Base-by-base conservation (phyloP, 2,888 invertebrate species). In the Empis livida region DNA sequence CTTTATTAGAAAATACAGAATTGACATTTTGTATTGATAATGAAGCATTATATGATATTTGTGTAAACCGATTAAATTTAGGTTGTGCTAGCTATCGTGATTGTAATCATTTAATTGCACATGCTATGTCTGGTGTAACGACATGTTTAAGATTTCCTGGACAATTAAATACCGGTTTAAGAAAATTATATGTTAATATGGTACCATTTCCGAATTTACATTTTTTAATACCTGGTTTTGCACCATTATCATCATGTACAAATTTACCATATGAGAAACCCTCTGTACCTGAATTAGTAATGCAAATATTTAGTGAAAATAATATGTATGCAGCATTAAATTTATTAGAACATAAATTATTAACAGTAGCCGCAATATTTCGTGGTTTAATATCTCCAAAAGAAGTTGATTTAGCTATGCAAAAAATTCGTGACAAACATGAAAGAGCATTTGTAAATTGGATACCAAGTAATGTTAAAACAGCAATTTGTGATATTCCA, bases 121-220 rank as follows among this genome's bases (percentile, higher is more conserved):
- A 64, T 10, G 61, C 64, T 13, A 65, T 66, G 60, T 73, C 85
- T 0, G 86, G 86, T 0, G 78, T 87, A 9, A 86, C 86, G 0
- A 81, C 82, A 0, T 81, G 82, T 48, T 73, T 91, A 2, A 77
- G 90, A 10, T 92, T 91, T 75, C 91, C 91, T 0, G 92, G 91
- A n/a, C 91, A 92, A 59, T 68, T 92, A 58, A 92, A 90, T 65
- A 87, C 91, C 0, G 90, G 90, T 57, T 70, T 92, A 1, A 72
- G 90, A 16, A 84, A 92, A 67, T 70, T 87, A n/a, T 85, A 85
- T 1, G 85, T 90, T 23, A 92, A 91, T 66, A 90, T 92, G 90
- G 88, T 91, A 1, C 91, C 91, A 0, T 91, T 90, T 74, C 91
- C 91, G 0, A 73, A 86, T 15, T 73, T 90, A 1, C 89, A 90